Base-by-base conservation (phyloP, 2,888 invertebrate species). In the Diloba caeruleocephala region DNA sequence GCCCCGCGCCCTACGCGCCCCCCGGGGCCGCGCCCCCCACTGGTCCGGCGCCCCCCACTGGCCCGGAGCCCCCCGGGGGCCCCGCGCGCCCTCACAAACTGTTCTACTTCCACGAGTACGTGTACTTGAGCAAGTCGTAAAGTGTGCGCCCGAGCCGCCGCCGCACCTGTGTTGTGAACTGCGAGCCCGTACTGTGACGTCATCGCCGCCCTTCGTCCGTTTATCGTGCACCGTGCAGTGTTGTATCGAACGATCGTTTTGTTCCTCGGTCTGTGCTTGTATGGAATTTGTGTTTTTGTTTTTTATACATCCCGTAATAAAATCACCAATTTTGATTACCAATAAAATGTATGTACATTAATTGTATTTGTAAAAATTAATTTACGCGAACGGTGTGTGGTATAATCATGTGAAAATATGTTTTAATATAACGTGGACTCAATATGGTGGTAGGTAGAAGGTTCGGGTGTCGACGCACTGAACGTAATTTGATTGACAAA, bases 401-500 rank as follows among this genome's bases (percentile, higher is more conserved):
- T 61, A 41, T 44, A 53, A 57, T 59, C 56, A 51, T 61, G 53
- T 59, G 54, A 52, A 67, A 46, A 60, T 50, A 48, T 55, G 39
- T 54, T 48, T 32, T 55, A 55, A 43, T 51, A 55, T 48, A 60
- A 45, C 34, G 41, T 48, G 57, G 49, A 66, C 57, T 49, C 57
- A 43, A 49, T 55, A 45, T 39, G 73, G 73, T 66, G 75, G 62
- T 49, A 71, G 73, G 52, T 59, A 54, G 41, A 42, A 26, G 37
- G 10, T 8, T 29, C 36, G 57, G 59, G 63, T 66, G 53, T 73
- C 71, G 71, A 54, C 57, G 60, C 46, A 57, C 37, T 55, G 33
- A 25, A 19, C 36, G 25, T 14, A 5, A 26, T 44, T 36, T 37
- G 46, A 21, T 58, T 48, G 39, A 41, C 26, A 46, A 32, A 36